Percentiles rank a stretch among this genome's conserved stretches.
Evolutionary conservation across 2,113 vertebrate species (phyloP).

Genomic region (Canis aureus): DNA sequence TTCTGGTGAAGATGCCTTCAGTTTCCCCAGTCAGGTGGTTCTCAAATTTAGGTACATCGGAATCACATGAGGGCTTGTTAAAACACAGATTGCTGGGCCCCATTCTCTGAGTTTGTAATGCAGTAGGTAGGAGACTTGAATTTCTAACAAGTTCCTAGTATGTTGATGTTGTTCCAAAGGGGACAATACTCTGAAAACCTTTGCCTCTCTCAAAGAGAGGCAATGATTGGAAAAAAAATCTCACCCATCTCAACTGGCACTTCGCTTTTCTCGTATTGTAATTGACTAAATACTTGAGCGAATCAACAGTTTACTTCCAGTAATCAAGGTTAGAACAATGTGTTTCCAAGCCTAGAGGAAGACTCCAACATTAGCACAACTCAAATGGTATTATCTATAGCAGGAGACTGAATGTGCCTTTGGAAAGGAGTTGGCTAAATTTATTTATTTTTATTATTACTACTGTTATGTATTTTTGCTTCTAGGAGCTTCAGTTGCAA

Average conservation of each 20-base stretch:
- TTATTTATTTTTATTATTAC: not conserved
- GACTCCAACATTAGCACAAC: not conserved
- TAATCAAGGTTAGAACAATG: not conserved
- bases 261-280: not conserved
- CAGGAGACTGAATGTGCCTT: not conserved
- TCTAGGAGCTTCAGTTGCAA: constrained; percentile 94
- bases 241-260: not conserved
- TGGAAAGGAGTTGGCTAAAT: not conserved
- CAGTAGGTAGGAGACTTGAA: not conserved
- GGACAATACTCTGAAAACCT: not conserved
- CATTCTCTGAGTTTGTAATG: not conserved
- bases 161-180: not conserved
- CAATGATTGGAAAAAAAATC: not conserved
- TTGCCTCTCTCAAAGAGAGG: not conserved
- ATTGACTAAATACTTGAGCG: not conserved
- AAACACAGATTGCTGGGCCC: not conserved
- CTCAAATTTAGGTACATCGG: not conserved
- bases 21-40: not conserved
- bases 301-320: not conserved
- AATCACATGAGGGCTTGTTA: not conserved
- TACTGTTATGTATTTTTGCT: constrained; percentile 22
- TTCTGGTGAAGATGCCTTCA: not conserved
- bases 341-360: constrained; percentile 32
- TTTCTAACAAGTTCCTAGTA: not conserved
- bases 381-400: not conserved